Evolutionary conservation across 1,140 invertebrate species (phyloP).

Genomic region (Trypoxylus dichotomus): DNA sequence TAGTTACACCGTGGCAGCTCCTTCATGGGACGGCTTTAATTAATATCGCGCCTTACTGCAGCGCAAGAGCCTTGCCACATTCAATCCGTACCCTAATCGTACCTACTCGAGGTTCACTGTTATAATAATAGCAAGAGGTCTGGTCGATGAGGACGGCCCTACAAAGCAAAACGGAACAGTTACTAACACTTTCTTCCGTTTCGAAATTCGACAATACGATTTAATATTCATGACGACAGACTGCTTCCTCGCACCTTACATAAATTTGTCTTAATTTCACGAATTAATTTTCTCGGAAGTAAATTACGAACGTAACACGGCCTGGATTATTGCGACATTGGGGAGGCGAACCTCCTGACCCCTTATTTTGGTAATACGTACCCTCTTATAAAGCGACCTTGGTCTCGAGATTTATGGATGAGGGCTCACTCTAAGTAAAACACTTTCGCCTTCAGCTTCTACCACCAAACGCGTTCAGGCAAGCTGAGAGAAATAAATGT

Average conservation of each 20-base stretch:
- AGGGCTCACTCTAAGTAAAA: not conserved
- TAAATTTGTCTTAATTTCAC: conserved; percentile 4
- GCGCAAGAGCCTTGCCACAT: not conserved
- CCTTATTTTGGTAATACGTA: not conserved
- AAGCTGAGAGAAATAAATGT: too few species aligned
- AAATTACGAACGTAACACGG: not conserved
- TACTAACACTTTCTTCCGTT: not conserved
- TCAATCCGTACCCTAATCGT: not conserved
- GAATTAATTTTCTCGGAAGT: not conserved
- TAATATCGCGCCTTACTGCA: not conserved
- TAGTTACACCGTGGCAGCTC: not conserved
- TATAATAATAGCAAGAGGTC: not conserved
- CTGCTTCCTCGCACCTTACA: not conserved
- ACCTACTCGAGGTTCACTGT: not conserved
- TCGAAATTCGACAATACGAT: not conserved
- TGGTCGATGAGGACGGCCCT: not conserved
- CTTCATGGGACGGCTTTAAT: not conserved
- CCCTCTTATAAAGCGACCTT: not conserved
- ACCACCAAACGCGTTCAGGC: too few species aligned
- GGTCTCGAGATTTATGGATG: not conserved
- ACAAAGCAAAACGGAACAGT: not conserved
- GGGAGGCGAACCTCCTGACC: not conserved
- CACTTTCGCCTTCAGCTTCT: not conserved
- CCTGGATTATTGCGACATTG: not conserved
- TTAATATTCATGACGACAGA: not conserved